Evolutionary conservation across 1,140 invertebrate genomes (phyloP).

Genomic region (Caerostris darwini): DNA sequence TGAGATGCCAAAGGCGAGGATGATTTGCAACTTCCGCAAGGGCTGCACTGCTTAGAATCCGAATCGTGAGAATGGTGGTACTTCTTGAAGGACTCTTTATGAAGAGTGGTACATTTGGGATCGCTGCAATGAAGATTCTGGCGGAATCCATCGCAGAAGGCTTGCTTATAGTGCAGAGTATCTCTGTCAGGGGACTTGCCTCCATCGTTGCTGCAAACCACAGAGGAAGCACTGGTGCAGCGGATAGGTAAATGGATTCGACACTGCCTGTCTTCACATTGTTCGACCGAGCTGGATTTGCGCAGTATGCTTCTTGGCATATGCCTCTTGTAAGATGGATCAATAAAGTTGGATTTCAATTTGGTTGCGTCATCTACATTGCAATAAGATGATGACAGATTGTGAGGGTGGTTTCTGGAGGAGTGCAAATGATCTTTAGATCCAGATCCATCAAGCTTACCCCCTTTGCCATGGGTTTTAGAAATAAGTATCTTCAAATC

Average conservation of each 20-base stretch:
- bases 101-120: not conserved
- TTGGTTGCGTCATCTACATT: conserved; percentile 62
- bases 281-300: conserved; percentile 69
- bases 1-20: not conserved
- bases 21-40: conserved; percentile 47
- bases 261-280: conserved; percentile 62
- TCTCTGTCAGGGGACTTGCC: conserved; percentile 50
- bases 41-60: conserved; percentile 18
- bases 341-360: conserved; percentile 15
- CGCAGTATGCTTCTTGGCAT: conserved; percentile 71
- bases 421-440: conserved; percentile 23
- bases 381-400: conserved; percentile 57
- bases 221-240: conserved; percentile 69
- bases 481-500: conserved; percentile 85
- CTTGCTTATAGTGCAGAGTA: conserved; percentile 36
- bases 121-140: conserved; percentile 1
- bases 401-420: conserved; percentile 5
- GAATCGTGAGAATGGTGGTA: conserved; percentile 15
- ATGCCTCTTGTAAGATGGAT: conserved; percentile 52
- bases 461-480: conserved; percentile 48
- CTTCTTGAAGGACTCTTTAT: conserved; percentile 15
- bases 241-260: conserved; percentile 54
- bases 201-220: conserved; percentile 49
- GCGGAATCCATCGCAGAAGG: not conserved
- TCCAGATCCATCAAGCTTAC: not conserved